A percentile compares a stretch with the other conserved stretches of the same genome.
Evolutionary conservation across 2,888 invertebrate species (phyloP).

Genomic region (Caenorhabditis angaria): DNA sequence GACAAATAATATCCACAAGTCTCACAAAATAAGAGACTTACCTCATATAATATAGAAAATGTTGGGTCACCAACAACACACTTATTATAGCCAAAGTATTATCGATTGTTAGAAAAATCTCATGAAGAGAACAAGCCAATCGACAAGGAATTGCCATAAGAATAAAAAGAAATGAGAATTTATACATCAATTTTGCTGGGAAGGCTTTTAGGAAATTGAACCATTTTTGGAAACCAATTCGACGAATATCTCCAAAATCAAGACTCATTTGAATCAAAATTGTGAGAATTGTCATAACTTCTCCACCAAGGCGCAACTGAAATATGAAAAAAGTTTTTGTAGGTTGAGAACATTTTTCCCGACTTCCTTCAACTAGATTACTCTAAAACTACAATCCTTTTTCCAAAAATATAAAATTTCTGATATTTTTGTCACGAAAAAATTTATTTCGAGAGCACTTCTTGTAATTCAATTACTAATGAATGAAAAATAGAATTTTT

Average conservation of each 20-base stretch:
- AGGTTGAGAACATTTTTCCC: background rate
- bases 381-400: too few species aligned
- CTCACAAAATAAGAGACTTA: background rate
- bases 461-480: too few species aligned
- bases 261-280: conserved; percentile 59
- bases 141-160: conserved; percentile 85
- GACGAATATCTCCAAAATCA: conserved; percentile 60
- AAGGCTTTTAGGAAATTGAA: conserved; percentile 88
- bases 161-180: conserved; percentile 89
- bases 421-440: too few species aligned
- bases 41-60: conserved; percentile 57
- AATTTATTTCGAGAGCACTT: too few species aligned
- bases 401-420: too few species aligned
- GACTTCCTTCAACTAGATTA: too few species aligned
- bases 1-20: background rate
- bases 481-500: too few species aligned
- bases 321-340: too few species aligned
- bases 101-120: conserved; percentile 49
- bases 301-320: conserved; percentile 55
- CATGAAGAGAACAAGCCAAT: conserved; percentile 36
- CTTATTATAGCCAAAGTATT: conserved; percentile 53
- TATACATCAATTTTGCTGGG: conserved; percentile 90
- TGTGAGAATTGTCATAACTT: conserved; percentile 53
- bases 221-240: conserved; percentile 67
- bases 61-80: conserved; percentile 52